phyloP scores from a whole-genome alignment of 1,140 invertebrate genomes.

The Frieseomelitta varia region DNA sequence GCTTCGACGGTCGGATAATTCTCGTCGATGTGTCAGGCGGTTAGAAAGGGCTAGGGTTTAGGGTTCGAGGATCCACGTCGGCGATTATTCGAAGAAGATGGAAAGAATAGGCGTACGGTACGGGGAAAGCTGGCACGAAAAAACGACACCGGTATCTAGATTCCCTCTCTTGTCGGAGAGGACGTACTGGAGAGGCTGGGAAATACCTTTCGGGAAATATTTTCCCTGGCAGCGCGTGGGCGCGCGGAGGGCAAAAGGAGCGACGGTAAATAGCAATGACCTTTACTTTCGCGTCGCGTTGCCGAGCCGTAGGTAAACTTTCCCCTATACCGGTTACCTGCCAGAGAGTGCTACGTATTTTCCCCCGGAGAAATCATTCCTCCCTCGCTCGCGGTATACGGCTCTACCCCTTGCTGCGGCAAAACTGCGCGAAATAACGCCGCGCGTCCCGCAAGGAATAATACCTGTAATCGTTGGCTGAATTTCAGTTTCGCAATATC shows the following conservation, averaged over 20 bases:
- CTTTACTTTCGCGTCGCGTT: conserved; percentile 60
- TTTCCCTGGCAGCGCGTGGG: conserved; percentile 21
- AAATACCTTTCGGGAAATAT: conserved; percentile 54
- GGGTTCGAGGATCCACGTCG: neutral
- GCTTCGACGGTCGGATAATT: neutral
- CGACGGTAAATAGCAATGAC: conserved; percentile 65
- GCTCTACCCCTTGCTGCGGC: conserved; percentile 8
- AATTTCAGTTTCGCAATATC: conserved; percentile 8
- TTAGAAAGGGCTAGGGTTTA: too few species aligned
- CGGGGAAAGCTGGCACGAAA: too few species aligned
- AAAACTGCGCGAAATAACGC: conserved; percentile 33
- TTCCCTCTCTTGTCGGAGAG: neutral
- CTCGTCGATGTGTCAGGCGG: neutral
- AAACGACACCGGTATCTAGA: neutral
- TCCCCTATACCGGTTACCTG: conserved; percentile 46
- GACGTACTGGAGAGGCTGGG: conserved; percentile 1
- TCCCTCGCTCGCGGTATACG: conserved; percentile 6
- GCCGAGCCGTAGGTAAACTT: conserved; percentile 61
- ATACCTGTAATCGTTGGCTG: conserved; percentile 34
- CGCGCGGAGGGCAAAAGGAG: conserved; percentile 29
- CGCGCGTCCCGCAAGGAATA: conserved; percentile 18
- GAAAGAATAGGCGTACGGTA: neutral
- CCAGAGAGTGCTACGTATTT: conserved; percentile 55
- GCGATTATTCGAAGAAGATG: neutral
- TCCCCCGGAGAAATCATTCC: conserved; percentile 66